These are phyloP conservation scores for Aethina tumida DNA, from an alignment of 1,140 invertebrate species.

Conservation along the genomic window DNA sequence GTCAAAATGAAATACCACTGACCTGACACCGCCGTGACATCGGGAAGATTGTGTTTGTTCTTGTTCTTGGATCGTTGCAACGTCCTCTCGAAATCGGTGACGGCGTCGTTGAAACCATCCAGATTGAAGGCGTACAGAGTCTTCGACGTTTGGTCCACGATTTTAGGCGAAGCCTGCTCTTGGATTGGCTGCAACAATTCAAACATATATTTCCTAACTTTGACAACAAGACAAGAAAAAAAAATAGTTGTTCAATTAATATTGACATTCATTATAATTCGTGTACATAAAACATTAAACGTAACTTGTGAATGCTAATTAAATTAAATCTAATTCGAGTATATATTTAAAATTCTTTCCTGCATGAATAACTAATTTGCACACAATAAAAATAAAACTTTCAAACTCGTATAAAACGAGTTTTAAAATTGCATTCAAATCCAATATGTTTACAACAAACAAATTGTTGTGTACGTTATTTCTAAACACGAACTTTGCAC, in stretches of 20 bases:
- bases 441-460: not conserved
- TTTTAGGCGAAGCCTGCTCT: slow-evolving; percentile 18
- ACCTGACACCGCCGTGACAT: slow-evolving; percentile 36
- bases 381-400: too few relatives aligned
- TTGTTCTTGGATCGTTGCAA: slow-evolving; percentile 42
- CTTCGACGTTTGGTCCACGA: slow-evolving; percentile 31
- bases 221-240: too few relatives aligned
- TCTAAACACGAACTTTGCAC: too few relatives aligned
- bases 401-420: too few relatives aligned
- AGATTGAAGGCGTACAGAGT: slow-evolving; percentile 24
- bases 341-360: too few relatives aligned
- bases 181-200: slow-evolving; percentile 14
- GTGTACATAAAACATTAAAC: not conserved
- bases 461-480: slow-evolving; percentile 1
- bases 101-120: slow-evolving; percentile 50
- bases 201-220: not conserved
- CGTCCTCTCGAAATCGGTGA: slow-evolving; percentile 65
- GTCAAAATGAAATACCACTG: slow-evolving; percentile 11
- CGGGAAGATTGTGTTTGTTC: slow-evolving; percentile 30
- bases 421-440: too few relatives aligned
- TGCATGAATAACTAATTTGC: too few relatives aligned
- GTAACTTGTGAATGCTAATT: too few relatives aligned
- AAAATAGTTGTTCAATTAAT: slow-evolving; percentile 5
- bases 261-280: not conserved
- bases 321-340: too few relatives aligned